A percentile compares a stretch with the other conserved stretches of the same genome.
These are phyloP conservation scores for Leucophenga maculata DNA, from an alignment of 2,888 invertebrate genomes.

Conservation along the genomic window DNA sequence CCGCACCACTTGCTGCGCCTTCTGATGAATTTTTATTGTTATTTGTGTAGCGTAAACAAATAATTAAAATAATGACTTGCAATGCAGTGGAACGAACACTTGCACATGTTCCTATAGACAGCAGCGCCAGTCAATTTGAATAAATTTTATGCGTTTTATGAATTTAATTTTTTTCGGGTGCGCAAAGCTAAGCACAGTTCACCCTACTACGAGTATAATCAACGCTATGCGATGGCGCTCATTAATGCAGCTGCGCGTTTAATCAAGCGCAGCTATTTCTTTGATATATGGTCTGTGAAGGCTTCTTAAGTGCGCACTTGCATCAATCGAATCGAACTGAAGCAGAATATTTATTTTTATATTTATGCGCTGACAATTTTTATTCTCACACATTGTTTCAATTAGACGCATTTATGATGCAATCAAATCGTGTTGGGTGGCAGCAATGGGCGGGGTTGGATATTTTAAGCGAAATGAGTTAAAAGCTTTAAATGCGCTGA, in stretches of 20 bases:
- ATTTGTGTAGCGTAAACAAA: constrained; percentile 61
- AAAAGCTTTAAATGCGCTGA: too few relatives aligned
- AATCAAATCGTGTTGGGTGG: background rate
- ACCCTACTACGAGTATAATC: too few relatives aligned
- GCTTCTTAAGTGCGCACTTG: background rate
- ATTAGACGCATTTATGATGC: too few relatives aligned
- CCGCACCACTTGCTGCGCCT: background rate
- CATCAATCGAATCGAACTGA: background rate
- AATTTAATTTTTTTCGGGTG: background rate
- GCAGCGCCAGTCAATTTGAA: constrained; percentile 26
- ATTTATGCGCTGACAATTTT: constrained; percentile 9
- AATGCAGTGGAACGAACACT: too few relatives aligned
- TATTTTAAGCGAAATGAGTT: too few relatives aligned
- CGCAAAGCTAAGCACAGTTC: background rate
- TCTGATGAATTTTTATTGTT: constrained; percentile 32
- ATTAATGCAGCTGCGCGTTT: constrained; percentile 53
- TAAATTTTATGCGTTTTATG: background rate
- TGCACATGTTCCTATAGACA: constrained; percentile 28
- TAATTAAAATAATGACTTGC: constrained; percentile 60
- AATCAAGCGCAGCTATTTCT: constrained; percentile 47
- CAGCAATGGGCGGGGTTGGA: background rate
- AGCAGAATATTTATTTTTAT: background rate
- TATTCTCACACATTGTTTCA: constrained; percentile 12
- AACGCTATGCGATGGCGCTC: background rate
- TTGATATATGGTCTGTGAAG: constrained; percentile 10